phyloP scores from a whole-genome alignment of 2,888 invertebrate species.

The Pilophorus perplexus region DNA sequence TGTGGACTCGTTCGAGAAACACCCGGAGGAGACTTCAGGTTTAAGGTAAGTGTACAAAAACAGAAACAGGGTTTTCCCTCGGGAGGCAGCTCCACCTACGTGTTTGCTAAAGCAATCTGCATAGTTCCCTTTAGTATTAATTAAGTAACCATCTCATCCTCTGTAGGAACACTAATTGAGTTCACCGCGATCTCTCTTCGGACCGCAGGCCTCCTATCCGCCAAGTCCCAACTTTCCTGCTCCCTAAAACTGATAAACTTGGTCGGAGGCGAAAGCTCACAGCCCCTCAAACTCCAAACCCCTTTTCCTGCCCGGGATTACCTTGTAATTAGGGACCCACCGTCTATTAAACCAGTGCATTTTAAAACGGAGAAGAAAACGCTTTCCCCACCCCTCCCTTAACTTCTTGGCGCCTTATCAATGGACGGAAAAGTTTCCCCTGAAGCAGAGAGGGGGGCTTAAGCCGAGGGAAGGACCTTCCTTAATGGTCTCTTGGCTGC shows the following conservation, averaged over 20 bases:
- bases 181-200: conserved; percentile 20
- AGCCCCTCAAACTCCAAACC: too few species aligned
- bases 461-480: too few species aligned
- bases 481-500: too few species aligned
- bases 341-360: conserved; percentile 10
- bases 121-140: conserved; percentile 22
- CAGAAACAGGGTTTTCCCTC: neutral
- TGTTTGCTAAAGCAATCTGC: conserved; percentile 17
- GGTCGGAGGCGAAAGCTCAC: neutral
- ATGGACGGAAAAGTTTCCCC: conserved; percentile 6
- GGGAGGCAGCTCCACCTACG: conserved; percentile 4
- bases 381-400: neutral
- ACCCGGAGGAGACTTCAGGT: too few species aligned
- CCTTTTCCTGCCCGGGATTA: conserved; percentile 12
- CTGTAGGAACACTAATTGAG: conserved; percentile 20
- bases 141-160: conserved; percentile 20
- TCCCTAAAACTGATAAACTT: conserved; percentile 17
- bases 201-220: neutral
- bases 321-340: conserved; percentile 11
- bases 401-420: conserved; percentile 13
- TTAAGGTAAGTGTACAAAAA: too few species aligned
- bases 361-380: conserved; percentile 8
- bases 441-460: too few species aligned
- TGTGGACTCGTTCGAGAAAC: too few species aligned
- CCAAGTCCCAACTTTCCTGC: neutral